A percentile compares a stretch with the other conserved stretches of the same genome.
Conservation (phyloP, 2,888 invertebrate genomes). For the Mylabris sibirica region DNA sequence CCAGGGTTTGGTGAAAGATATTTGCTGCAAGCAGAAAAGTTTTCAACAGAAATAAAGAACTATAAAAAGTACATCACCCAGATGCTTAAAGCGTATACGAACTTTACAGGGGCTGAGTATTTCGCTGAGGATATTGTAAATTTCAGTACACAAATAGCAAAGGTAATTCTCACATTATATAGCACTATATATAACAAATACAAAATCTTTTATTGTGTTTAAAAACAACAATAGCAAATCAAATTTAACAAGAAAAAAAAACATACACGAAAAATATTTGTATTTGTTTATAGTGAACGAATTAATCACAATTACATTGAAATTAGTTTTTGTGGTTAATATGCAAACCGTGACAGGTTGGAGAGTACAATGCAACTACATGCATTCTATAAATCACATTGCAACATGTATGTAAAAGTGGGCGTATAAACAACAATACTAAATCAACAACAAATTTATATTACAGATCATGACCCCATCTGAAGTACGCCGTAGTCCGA, state of each 20-base stretch:
- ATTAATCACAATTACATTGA: slow-evolving; percentile 45
- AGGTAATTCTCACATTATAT: slow-evolving; percentile 59
- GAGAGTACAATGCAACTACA: slow-evolving; percentile 43
- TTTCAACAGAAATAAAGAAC: slow-evolving; percentile 67
- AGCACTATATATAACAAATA: slow-evolving; percentile 9
- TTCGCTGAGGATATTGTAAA: slow-evolving; percentile 70
- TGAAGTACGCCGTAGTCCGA: slow-evolving; percentile 69
- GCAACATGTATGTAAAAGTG: slow-evolving; percentile 49
- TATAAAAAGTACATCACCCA: slow-evolving; percentile 69
- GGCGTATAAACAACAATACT: slow-evolving; percentile 39
- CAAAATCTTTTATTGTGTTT: slow-evolving; percentile 24
- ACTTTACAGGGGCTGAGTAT: slow-evolving; percentile 59
- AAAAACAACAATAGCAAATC: slow-evolving; percentile 15
- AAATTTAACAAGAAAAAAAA: background rate
- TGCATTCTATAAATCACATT: slow-evolving; percentile 46
- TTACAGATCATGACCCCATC: slow-evolving; percentile 71
- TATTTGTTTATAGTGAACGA: slow-evolving; percentile 24
- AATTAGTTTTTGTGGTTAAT: slow-evolving; percentile 44
- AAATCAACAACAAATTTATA: slow-evolving; percentile 32
- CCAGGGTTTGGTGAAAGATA: slow-evolving; percentile 73
- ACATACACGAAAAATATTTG: background rate
- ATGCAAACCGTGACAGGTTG: slow-evolving; percentile 35
- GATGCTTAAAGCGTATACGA: slow-evolving; percentile 65
- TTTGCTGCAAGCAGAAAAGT: slow-evolving; percentile 68
- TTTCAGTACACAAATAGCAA: slow-evolving; percentile 70